Base-by-base conservation (phyloP, 2,113 vertebrate genomes). In the Morone chrysops region DNA sequence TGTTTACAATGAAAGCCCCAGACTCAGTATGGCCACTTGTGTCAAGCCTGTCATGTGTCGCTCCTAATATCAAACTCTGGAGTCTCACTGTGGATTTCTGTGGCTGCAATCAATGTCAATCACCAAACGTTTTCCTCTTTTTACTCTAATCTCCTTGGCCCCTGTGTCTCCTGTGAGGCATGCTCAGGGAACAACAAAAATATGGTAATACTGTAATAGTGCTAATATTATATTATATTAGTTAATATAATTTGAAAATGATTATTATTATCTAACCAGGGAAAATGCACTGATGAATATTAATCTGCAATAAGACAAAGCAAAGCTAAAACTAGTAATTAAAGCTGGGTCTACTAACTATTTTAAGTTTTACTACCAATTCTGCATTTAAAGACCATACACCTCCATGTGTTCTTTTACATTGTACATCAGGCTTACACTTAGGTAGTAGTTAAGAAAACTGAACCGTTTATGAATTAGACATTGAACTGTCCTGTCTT, bases 31-130 rank as follows among this genome's bases (percentile, higher is more conserved):
- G 90, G 81, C 71, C 75, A 80, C 80, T 75, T 61, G 62, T 85
- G 76, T 81, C 85, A 69, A 53, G 61, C 83, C 76, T 81, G 89
- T 83, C 70, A 87, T 78, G 84, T 63, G 82, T 67, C 47, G 83
- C 76, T 80, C 57, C 80, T 40, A 70, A 75, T 63, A 65, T 86
- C 83, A 75, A 73, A 78, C 80, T 87, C 60, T 31, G 76, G 83
- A 74, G 59, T 76, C 87, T 84, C 8, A 25, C 86, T 87, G 87
- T 73, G 72, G 75, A 81, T 87, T 85, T 82, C 83, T 73, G 71
- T 18, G 50, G 77, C 86, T 70, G 65, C 45, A 80, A 91, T 93
- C 91, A 81, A 94, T 93, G 90, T 83, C 85, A 89, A 93, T 92
- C 87, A 89, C 83, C 73, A 72, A 63, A 67, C 41, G 62, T 89